A percentile compares a stretch with the other conserved stretches of the same genome.
phyloP scores from a whole-genome alignment of 2,113 vertebrate species.

The Macrotis lagotis region DNA sequence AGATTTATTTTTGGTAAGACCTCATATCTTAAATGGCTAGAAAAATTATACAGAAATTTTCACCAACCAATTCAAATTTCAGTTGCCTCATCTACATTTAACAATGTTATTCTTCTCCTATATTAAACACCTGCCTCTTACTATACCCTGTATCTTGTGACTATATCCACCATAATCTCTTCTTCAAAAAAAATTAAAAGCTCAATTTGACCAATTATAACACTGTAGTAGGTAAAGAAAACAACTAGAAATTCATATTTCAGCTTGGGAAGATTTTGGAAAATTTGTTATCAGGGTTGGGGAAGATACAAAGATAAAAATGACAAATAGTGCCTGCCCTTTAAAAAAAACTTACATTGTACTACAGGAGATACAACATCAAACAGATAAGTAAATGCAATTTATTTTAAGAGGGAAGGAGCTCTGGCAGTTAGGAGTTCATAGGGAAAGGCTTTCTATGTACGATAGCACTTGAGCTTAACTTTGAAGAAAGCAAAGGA shows the following conservation, averaged over 20 bases:
- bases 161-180: background rate
- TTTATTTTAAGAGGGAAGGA: background rate
- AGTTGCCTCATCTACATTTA: background rate
- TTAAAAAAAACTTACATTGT: background rate
- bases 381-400: background rate
- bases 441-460: background rate
- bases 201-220: background rate
- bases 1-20: background rate
- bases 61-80: constrained; percentile 1
- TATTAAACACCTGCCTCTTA: background rate
- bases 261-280: constrained; percentile 32
- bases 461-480: background rate
- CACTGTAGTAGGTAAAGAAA: constrained; percentile 24
- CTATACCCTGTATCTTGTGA: background rate
- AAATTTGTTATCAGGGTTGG: constrained; percentile 42
- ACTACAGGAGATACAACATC: background rate
- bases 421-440: background rate
- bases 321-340: too few species aligned
- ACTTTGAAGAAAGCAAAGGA: background rate
- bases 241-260: constrained; percentile 21
- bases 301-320: background rate
- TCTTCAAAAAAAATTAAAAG: background rate
- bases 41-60: background rate
- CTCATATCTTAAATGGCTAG: constrained; percentile 41
- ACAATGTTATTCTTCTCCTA: background rate